Base-by-base conservation (phyloP, 37 sponge, comb jelly and placozoan genomes). In the Theonella swinhoei region DNA sequence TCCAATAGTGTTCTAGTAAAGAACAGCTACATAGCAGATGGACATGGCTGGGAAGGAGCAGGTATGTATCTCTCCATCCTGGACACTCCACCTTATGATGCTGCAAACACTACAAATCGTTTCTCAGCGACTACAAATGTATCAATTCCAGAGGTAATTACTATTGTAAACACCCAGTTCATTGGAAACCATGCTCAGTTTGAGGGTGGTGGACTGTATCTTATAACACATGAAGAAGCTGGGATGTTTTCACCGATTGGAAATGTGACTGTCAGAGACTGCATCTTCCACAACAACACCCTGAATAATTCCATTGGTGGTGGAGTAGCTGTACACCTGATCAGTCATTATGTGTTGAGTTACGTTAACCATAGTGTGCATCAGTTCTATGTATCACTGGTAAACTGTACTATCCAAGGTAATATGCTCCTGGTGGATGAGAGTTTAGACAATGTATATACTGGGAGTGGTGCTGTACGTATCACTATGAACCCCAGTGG, bases 11-110 rank as follows among this genome's bases (percentile, higher is more conserved):
- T 68, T 32, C 19, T 29, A 1, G 34, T 68, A 33, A 28, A 68
- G 34, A 29, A 68, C 34, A 33, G 69, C 34, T 68, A 68, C 33
- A 68, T 68, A 33, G 69, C 69, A 20, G 34, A 68, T 25, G 69
- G 69, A 3, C 2, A 33, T 1, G 69, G 32, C 34, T 7, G 30
- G 20, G 20, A 25, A 68, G 69, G 69, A 31, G 69, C 33, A 68
- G 69, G 69, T 33, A 68, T 68, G 69, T 25, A 29, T 68, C 20
- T 68, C 5, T 68, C 69, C 69, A 68, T 68, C 34, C 34, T 68
- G 19, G 33, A 29, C 34, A 33, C 69, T 28, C 69, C 69, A 33
- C 33, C 2, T 2, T 29, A 28, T 33, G 34, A 5, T 1, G 67
- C 31, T 66, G n/a, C 67, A 66, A 66, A 66, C 28, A 8, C 20